Conservation (phyloP, 2,113 vertebrate species). For the Mormoops blainvillei region DNA sequence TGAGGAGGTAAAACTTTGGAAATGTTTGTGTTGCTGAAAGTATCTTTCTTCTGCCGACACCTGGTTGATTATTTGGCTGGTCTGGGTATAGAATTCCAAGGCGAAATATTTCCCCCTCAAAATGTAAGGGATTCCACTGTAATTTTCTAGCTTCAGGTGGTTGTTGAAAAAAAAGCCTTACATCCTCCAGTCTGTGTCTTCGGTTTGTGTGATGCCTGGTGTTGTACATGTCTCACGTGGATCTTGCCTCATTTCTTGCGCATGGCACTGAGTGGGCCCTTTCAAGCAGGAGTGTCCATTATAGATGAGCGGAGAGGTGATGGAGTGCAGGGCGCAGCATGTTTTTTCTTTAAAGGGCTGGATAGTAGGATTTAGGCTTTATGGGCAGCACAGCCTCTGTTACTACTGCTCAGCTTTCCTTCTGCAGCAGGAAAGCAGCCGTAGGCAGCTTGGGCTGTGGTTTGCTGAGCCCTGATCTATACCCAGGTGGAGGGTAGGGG, state of each 20-base stretch:
- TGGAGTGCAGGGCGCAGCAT: background rate
- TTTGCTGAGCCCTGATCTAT: background rate
- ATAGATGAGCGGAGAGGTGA: background rate
- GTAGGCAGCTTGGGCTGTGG: background rate
- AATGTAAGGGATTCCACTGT: background rate
- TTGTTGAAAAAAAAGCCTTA: background rate
- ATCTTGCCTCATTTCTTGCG: background rate
- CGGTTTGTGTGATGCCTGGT: background rate
- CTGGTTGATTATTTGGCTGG: background rate
- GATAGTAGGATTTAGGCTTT: background rate
- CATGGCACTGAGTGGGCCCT: background rate
- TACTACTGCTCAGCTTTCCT: background rate
- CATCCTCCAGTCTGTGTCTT: background rate
- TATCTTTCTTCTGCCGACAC: background rate
- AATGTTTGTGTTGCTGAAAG: background rate
- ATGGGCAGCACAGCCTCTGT: background rate
- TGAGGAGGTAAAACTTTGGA: background rate
- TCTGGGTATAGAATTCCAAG: conserved; percentile 4
- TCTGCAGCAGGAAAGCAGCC: background rate
- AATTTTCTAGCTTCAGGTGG: background rate
- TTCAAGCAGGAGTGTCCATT: background rate
- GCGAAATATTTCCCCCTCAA: background rate
- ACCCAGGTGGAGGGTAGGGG: background rate
- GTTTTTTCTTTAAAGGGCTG: background rate
- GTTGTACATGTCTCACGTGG: background rate